Percentiles rank a stretch among this genome's conserved stretches.
phyloP scores from a whole-genome alignment of 2,113 vertebrate species.

The Alethe castanea region DNA sequence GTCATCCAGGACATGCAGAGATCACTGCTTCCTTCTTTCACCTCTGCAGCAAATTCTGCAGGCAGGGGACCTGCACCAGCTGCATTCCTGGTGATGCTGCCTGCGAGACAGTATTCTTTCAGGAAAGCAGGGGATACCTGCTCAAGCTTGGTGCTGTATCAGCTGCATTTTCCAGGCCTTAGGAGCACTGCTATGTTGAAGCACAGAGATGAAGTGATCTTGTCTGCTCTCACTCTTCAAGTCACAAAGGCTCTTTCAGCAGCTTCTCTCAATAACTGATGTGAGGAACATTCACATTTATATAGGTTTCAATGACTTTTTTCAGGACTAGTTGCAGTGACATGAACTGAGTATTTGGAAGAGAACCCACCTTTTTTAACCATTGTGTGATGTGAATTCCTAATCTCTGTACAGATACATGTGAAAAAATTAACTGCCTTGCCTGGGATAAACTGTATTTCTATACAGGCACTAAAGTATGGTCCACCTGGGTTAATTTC shows the following conservation, averaged over 20 bases:
- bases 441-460: not conserved
- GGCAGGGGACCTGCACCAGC: not conserved
- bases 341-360: not conserved
- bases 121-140: not conserved
- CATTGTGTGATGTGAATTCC: not conserved
- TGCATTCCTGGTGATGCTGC: not conserved
- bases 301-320: not conserved
- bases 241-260: not conserved
- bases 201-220: not conserved
- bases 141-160: not conserved
- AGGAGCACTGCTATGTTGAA: not conserved
- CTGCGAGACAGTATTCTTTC: not conserved
- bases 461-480: not conserved
- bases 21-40: not conserved
- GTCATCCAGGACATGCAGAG: not conserved
- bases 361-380: not conserved
- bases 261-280: not conserved
- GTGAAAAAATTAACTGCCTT: not conserved
- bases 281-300: not conserved
- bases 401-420: not conserved
- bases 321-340: not conserved
- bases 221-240: not conserved
- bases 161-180: not conserved
- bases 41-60: not conserved
- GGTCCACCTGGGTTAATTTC: not conserved